phyloP scores from a whole-genome alignment of 2,888 invertebrate species.

The Zootermopsis nevadensis region DNA sequence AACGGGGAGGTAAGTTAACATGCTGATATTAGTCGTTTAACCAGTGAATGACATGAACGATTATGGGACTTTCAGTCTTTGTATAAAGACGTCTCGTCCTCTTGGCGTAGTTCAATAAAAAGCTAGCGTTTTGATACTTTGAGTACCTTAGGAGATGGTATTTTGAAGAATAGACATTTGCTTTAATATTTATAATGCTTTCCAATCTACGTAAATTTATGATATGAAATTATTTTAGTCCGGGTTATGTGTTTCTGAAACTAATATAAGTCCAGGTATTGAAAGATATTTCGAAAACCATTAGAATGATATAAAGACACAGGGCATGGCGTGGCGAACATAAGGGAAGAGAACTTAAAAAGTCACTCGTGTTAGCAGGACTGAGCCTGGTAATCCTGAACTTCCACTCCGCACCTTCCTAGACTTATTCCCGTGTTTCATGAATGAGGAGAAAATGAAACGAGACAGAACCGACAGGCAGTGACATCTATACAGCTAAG shows the following conservation, averaged over 20 bases:
- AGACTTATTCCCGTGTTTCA: neutral
- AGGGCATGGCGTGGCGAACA: neutral
- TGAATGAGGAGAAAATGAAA: neutral
- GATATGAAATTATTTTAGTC: too few relatives aligned
- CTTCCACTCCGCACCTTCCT: neutral
- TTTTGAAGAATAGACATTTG: too few relatives aligned
- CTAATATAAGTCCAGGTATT: too few relatives aligned
- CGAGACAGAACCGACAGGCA: conserved; percentile 20
- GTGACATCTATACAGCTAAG: conserved; percentile 47
- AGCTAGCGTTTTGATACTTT: neutral
- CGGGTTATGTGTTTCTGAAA: too few relatives aligned
- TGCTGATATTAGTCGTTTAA: neutral
- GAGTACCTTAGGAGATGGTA: too few relatives aligned
- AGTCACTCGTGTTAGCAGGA: too few relatives aligned
- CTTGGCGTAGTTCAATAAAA: neutral
- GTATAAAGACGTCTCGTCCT: neutral
- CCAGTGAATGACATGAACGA: neutral
- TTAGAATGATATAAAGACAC: too few relatives aligned
- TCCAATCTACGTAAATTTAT: too few relatives aligned
- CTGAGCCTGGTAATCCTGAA: neutral
- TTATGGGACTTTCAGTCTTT: neutral
- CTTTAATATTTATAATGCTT: too few relatives aligned
- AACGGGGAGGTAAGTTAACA: neutral
- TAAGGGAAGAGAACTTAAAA: neutral
- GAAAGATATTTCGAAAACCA: too few relatives aligned